Evolutionary conservation across 2,888 invertebrate species (phyloP), one percentile per base, ranked within the genome.

Genomic region (Drosophila longiperda): DNA sequence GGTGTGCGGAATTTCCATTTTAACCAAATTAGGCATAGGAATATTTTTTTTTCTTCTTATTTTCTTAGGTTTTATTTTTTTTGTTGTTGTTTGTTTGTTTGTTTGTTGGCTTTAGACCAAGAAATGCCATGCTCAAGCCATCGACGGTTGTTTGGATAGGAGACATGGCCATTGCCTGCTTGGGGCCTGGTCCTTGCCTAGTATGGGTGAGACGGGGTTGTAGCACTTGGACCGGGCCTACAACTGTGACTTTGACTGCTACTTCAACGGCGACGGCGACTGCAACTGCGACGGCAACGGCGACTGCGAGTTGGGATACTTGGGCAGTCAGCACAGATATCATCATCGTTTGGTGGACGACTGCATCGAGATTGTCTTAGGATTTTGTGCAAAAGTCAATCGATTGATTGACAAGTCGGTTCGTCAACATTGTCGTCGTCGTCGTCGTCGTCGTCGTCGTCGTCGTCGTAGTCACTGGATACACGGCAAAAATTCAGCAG

Each of bases 1-100:
- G 90, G 90, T 87, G 84, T 87, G 89, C 83, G 91, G 91, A 91
- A 91, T 90, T 90, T 91, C 90, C 91, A 91, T 90, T 91, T 90
- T 87, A 88, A 83, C 91, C 90, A 91, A 90, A 90, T 91, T 90
- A 88, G 91, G 90, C 73, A 78, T 76, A 77, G 80, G 84, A 83
- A 88, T 84, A 87, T 60, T 84, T 90, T 87, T 90, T 90, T 83
- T 48, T 20, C 2, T n/a, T 52, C 50, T 20, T 45, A 12, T 23
- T 20, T 45, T 45, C 20, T 15, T 23, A 8, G 20, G 1, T 45
- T 45, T 45, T 23, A 8, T 45, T 4, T 45, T 23, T 45, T 12
- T 45, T 36, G 17, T 6, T 26, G 6, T 6, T 48, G 12, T n/a
- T 48, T 17, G 49, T 8, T 26, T 17, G 26, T 29, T 8, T 1